Evolutionary conservation across 2,888 invertebrate species (phyloP).

Genomic region (Dolichopus griseipennis): DNA sequence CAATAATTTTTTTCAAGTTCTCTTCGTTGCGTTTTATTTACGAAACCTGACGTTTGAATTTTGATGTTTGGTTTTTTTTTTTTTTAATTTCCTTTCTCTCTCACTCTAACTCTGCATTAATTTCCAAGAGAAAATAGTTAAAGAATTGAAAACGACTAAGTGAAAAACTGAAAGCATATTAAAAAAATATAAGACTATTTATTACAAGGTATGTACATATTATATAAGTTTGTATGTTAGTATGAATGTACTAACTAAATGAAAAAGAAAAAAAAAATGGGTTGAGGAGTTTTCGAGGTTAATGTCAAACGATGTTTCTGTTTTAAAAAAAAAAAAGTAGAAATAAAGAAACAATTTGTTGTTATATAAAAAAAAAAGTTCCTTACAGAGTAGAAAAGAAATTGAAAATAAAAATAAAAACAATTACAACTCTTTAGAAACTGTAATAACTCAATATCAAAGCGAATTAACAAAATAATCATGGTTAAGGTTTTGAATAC

Average conservation of each 20-base stretch:
- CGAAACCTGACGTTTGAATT: too few relatives aligned
- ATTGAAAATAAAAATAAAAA: not conserved
- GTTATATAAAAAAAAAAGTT: too few relatives aligned
- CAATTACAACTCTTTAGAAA: not conserved
- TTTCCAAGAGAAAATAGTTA: not conserved
- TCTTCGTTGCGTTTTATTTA: too few relatives aligned
- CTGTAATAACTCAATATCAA: not conserved
- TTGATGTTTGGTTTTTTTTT: too few relatives aligned
- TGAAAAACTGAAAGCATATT: not conserved
- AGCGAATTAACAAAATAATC: not conserved
- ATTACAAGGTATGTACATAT: too few relatives aligned
- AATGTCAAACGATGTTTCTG: not conserved
- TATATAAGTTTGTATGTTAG: not conserved
- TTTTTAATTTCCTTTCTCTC: too few relatives aligned
- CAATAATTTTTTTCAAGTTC: too few relatives aligned
- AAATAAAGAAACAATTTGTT: not conserved
- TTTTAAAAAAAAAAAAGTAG: not conserved
- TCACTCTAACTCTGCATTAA: too few relatives aligned
- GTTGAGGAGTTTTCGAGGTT: constrained; percentile 4
- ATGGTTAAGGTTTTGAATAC: not conserved
- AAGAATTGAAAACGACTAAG: not conserved
- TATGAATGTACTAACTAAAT: too few relatives aligned
- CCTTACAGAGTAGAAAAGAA: not conserved
- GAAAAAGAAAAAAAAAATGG: not conserved
- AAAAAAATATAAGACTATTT: not conserved